phyloP scores from a whole-genome alignment of 2,888 invertebrate genomes.

The Blomia tropicalis region DNA sequence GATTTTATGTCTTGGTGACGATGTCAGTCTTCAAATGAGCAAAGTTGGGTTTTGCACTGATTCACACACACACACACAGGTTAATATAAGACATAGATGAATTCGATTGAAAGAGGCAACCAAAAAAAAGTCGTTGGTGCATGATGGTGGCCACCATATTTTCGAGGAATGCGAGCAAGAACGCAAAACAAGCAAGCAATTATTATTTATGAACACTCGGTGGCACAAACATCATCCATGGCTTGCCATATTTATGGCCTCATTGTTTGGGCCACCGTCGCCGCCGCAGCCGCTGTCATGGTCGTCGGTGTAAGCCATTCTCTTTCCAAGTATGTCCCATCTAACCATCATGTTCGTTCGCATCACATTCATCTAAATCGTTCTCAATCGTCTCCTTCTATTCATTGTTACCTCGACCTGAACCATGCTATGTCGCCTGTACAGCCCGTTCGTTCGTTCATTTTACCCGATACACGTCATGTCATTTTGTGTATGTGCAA shows the following conservation, averaged over 20 bases:
- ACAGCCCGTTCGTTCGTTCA: neutral
- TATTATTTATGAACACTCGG: constrained; percentile 11
- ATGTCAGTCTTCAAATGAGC: too few species aligned
- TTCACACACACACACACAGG: too few species aligned
- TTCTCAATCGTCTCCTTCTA: neutral
- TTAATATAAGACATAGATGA: too few species aligned
- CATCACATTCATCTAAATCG: neutral
- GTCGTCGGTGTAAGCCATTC: neutral
- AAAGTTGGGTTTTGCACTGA: too few species aligned
- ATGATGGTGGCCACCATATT: neutral
- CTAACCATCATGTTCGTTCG: neutral
- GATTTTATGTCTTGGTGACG: too few species aligned
- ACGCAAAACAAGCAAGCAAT: neutral
- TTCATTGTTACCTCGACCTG: neutral
- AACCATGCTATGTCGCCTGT: neutral
- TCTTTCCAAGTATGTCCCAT: neutral
- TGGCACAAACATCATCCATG: neutral
- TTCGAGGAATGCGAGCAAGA: neutral
- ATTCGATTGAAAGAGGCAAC: too few species aligned
- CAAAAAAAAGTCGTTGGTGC: neutral
- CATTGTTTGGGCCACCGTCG: neutral
- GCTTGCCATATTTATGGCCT: neutral
- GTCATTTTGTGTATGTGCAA: too few species aligned
- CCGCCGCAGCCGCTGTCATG: too few species aligned
- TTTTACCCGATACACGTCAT: neutral